Evolutionary conservation across 1,140 invertebrate genomes (phyloP).

Genomic region (Pristionchus pacificus): DNA sequence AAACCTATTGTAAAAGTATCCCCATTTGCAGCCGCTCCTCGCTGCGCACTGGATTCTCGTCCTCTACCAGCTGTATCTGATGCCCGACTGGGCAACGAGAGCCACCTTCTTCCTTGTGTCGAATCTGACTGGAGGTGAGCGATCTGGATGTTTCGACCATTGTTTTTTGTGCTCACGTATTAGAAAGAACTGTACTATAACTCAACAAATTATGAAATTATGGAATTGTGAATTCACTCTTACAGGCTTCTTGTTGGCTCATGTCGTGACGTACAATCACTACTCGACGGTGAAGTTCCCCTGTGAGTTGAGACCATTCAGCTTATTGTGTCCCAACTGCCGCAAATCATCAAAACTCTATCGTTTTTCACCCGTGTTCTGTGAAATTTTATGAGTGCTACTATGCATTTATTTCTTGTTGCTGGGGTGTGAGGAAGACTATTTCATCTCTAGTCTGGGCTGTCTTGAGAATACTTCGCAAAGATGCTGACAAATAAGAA

Average conservation of each 20-base stretch:
- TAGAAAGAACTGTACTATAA: no score
- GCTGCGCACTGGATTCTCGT: not conserved
- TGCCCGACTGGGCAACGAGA: not conserved
- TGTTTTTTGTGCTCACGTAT: not conserved
- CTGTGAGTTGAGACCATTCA: constrained; percentile 33
- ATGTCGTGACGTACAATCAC: constrained; percentile 57
- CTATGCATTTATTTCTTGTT: not conserved
- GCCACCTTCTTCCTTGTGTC: constrained; percentile 28
- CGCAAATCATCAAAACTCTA: not conserved
- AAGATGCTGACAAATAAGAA: constrained; percentile 7
- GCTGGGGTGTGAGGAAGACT: constrained; percentile 7
- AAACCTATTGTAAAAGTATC: not conserved
- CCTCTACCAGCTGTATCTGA: not conserved
- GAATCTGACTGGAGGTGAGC: constrained; percentile 15
- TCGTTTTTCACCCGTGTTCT: not conserved
- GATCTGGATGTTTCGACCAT: not conserved
- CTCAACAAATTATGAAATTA: no score
- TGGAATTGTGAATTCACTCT: no score
- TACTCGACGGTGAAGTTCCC: constrained; percentile 56
- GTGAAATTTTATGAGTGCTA: not conserved
- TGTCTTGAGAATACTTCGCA: not conserved
- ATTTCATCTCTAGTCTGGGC: no score
- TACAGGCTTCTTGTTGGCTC: constrained; percentile 49
- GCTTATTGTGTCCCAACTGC: not conserved
- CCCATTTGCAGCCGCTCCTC: not conserved